phyloP scores from a whole-genome alignment of 2,113 vertebrate species.

The Lagopus muta region DNA sequence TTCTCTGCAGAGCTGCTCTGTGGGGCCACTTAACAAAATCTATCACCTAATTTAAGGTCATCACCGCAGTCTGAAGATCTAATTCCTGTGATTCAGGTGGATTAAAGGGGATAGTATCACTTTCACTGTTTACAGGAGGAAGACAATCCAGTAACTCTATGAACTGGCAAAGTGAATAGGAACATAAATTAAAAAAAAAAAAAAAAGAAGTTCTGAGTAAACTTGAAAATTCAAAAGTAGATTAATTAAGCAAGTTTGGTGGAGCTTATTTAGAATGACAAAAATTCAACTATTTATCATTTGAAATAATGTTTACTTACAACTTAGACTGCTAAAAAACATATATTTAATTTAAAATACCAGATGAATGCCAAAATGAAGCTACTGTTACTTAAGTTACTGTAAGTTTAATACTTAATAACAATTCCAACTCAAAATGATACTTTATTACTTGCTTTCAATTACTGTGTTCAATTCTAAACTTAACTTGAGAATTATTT shows the following conservation, averaged over 20 bases:
- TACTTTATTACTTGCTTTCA: constrained; percentile 26
- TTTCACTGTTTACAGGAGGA: background rate
- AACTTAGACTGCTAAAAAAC: background rate
- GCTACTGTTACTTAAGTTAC: background rate
- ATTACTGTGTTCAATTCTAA: constrained; percentile 37
- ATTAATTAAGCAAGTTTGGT: background rate
- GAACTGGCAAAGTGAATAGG: background rate
- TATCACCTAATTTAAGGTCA: constrained; percentile 34
- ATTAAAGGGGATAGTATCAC: constrained; percentile 12
- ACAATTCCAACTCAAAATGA: constrained; percentile 22
- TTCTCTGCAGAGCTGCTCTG: constrained; percentile 12
- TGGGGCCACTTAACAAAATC: constrained; percentile 49
- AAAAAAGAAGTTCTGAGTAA: background rate
- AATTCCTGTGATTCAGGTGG: background rate
- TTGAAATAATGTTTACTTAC: background rate
- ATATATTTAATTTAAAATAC: background rate
- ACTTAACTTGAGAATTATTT: constrained; percentile 21
- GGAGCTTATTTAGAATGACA: background rate
- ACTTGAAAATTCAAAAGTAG: background rate
- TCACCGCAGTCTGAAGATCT: constrained; percentile 35
- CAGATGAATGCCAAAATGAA: background rate
- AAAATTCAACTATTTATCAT: background rate
- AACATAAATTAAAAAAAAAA: background rate
- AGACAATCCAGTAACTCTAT: background rate
- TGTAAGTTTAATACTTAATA: background rate